phyloP scores from a whole-genome alignment of 2,797 vertebrate species.

The Hemitrygon akajei region DNA sequence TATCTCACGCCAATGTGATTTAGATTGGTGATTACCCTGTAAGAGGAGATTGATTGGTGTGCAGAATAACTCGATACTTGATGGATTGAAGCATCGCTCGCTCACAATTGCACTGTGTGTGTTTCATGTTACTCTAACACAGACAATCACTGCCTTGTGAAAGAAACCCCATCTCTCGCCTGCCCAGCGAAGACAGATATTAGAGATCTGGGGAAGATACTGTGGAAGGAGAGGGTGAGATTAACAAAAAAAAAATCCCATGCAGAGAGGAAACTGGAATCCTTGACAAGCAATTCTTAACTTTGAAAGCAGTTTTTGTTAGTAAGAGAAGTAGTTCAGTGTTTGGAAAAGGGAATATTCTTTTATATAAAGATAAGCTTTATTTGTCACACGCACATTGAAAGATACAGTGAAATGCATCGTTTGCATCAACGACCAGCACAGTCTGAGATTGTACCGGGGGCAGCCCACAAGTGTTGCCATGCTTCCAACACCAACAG shows the following conservation, averaged over 20 bases:
- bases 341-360: neutral
- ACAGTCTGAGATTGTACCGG: no score
- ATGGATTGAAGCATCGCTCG: neutral
- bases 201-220: neutral
- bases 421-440: no score
- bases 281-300: neutral
- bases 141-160: neutral
- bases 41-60: neutral
- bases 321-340: neutral
- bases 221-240: no score
- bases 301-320: neutral
- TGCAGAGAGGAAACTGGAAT: no score
- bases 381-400: no score
- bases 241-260: neutral
- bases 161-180: neutral
- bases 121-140: neutral
- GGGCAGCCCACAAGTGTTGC: no score
- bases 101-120: neutral
- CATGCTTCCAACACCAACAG: no score
- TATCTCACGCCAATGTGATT: constrained; percentile 21
- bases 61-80: neutral
- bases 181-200: neutral
- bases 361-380: no score
- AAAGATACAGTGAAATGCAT: no score
- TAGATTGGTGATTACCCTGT: neutral